Evolutionary conservation across 2,113 vertebrate genomes (phyloP).

Genomic region (Puffinus mauretanicus): DNA sequence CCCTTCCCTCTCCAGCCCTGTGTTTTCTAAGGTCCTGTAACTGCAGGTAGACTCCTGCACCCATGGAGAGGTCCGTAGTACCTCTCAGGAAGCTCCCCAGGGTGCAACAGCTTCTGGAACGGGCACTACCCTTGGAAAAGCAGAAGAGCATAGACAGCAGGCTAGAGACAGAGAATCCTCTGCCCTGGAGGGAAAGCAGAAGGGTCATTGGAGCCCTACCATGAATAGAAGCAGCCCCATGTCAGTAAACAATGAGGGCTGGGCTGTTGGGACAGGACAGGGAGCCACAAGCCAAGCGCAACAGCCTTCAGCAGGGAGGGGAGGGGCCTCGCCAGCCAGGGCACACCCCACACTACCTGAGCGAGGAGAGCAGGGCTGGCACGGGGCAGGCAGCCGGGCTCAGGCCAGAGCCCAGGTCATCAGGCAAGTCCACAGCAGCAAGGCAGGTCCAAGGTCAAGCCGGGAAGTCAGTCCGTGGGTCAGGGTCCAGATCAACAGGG

Average conservation of each 20-base stretch:
- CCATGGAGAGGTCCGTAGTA: background rate
- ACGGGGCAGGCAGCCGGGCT: background rate
- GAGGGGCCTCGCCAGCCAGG: background rate
- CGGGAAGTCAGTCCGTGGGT: background rate
- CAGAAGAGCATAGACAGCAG: background rate
- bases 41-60: background rate
- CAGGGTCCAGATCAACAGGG: background rate
- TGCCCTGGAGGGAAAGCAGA: background rate
- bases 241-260: background rate
- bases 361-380: background rate
- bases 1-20: background rate
- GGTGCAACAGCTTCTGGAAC: background rate
- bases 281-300: accelerated
- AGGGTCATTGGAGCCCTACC: background rate
- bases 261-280: background rate
- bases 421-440: accelerated
- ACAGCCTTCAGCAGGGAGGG: accelerated
- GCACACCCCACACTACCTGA: background rate
- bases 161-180: background rate
- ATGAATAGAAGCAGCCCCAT: background rate
- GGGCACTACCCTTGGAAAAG: background rate
- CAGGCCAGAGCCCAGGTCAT: background rate
- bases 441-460: background rate
- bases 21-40: background rate
- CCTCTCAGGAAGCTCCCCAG: background rate